Base-by-base conservation (phyloP, 2,888 invertebrate species). In the Deladenus siricidicola region DNA sequence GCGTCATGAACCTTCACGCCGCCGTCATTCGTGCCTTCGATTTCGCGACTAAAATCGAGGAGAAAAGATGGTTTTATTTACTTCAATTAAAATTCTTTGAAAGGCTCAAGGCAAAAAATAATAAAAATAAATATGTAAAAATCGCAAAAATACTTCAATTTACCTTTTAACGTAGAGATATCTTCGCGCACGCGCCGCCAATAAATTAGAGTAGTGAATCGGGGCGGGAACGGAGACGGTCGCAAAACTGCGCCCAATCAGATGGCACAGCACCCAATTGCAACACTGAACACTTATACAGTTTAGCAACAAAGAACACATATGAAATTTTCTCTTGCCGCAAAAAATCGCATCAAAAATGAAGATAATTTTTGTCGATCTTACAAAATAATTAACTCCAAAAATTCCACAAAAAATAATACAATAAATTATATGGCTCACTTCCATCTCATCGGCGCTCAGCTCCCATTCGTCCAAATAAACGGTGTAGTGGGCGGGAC, bases 401-500 rank as follows among this genome's bases (percentile, higher is more conserved):
- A 48, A 48, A n/a, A 3, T 23, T 3, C 4, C 3, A 3, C 23
- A 19, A 4, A 50, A 50, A 6, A 28, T 2, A 3, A 24, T 14
- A 19, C 26, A 8, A 50, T 4, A 21, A 1, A 28, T 26, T 2
- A 26, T 17, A 23, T 26, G 17, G 24, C 23, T 1, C 75, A 76
- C 50, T 30, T 50, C 28, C 23, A 76, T 68, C 57, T 76, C 73
- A 56, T 76, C 75, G 29, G 75, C 67, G 10, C 66, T 70, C 64
- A 75, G 72, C 49, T 68, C 67, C 66, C 66, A 67, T 51, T 75
- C 75, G 57, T 76, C 76, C 65, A 70, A 70, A 42, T 76, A 65
- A 21, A 76, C 75, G 58, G 71, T 70, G 60, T 76, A 76, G 52
- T 69, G 69, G 10, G 76, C 70, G 6, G 76, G 76, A 39, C 75